Evolutionary conservation across 2,888 invertebrate species (phyloP).

Genomic region (Volucella bombylans): DNA sequence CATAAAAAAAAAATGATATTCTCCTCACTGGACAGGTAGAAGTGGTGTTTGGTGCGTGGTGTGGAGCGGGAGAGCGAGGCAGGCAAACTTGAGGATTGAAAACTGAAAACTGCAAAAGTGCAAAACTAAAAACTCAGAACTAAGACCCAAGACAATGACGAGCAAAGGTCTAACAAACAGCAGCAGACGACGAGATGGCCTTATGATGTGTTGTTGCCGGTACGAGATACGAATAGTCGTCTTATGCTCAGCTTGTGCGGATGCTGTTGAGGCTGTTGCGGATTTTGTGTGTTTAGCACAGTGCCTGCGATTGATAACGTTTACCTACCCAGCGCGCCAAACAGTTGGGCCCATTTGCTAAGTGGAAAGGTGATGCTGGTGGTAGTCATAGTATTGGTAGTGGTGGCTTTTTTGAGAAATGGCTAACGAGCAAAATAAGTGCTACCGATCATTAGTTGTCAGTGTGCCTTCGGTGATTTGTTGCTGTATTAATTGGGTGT

Average conservation of each 20-base stretch:
- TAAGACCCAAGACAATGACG: slow-evolving; percentile 48
- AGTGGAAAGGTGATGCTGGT: no score
- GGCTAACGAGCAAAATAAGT: slow-evolving; percentile 52
- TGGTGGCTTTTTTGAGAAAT: slow-evolving; percentile 40
- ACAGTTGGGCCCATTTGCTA: slow-evolving; percentile 5
- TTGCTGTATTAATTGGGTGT: slow-evolving; percentile 64
- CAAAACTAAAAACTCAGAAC: background rate
- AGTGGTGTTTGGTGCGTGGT: background rate
- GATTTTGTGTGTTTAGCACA: slow-evolving; percentile 22
- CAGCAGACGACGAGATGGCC: slow-evolving; percentile 23
- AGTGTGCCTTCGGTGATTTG: slow-evolving; percentile 57
- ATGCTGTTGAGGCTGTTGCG: slow-evolving; percentile 8
- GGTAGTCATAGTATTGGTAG: background rate
- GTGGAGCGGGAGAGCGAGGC: no score
- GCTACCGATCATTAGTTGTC: slow-evolving; percentile 63
- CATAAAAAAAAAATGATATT: slow-evolving; percentile 6
- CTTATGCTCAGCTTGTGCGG: background rate
- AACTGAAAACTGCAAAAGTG: background rate
- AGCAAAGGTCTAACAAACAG: slow-evolving; percentile 52
- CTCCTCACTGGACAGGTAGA: slow-evolving; percentile 20
- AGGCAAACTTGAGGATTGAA: slow-evolving; percentile 15
- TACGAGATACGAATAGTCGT: background rate
- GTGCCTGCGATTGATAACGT: slow-evolving; percentile 26
- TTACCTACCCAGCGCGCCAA: slow-evolving; percentile 1
- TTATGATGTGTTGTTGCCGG: slow-evolving; percentile 13